Evolutionary conservation across 2,113 vertebrate genomes (phyloP).

Genomic region (Xenopus tropicalis): UCB_Xtro_10.0 CM004443.2:55357501-55358000

Average conservation of each 20-base stretch:
- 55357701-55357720: conserved; percentile 10
- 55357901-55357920: neutral
- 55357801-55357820: conserved; percentile 33
- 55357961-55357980: neutral
- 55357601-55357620: conserved; percentile 25
- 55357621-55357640: conserved; percentile 8
- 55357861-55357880: conserved; percentile 2
- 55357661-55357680: conserved; percentile 27
- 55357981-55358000: no score
- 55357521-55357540: no score
- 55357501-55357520: no score
- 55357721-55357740: conserved; percentile 1
- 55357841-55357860: conserved; percentile 23
- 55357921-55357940: neutral
- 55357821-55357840: conserved; percentile 26
- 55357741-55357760: neutral
- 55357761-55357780: conserved; percentile 22
- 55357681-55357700: conserved; percentile 18
- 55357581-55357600: neutral
- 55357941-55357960: conserved; percentile 11
- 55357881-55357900: conserved; percentile 25
- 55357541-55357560: no score
- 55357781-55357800: conserved; percentile 21
- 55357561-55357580: no score
- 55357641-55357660: conserved; percentile 31